phyloP scores from a whole-genome alignment of 2,797 vertebrate genomes.

The Gallirallus australis region DNA sequence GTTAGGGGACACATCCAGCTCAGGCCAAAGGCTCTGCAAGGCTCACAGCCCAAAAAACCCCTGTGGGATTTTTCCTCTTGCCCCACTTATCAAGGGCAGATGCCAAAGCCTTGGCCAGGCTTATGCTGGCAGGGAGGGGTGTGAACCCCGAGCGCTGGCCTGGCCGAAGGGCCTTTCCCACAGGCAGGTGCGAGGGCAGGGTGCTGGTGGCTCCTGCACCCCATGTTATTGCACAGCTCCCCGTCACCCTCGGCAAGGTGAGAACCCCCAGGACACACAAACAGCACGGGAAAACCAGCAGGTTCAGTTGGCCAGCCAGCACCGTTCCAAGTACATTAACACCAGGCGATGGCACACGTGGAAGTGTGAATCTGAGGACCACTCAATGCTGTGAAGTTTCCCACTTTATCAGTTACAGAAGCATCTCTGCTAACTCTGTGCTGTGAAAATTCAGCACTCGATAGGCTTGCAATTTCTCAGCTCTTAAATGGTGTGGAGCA shows the following conservation, averaged over 20 bases:
- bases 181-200: not conserved
- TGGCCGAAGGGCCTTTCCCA: not conserved
- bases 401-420: not conserved
- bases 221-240: too few species aligned
- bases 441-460: not conserved
- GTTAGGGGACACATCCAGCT: too few species aligned
- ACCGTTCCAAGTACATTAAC: not conserved
- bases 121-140: not conserved
- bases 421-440: not conserved
- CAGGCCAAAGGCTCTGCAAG: not conserved
- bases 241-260: rapidly evolving
- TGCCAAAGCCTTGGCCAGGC: not conserved
- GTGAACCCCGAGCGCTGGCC: rapidly evolving
- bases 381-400: slow-evolving; percentile 32
- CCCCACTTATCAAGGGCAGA: not conserved
- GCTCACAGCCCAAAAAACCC: not conserved
- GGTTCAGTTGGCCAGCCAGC: not conserved
- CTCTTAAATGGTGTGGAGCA: not conserved
- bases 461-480: not conserved
- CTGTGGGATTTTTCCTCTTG: not conserved
- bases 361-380: slow-evolving; percentile 4
- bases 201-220: rapidly evolving
- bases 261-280: not conserved
- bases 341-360: not conserved
- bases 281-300: rapidly evolving